Base-by-base conservation (phyloP, 2,888 invertebrate species). In the Lacanobia wlatinum region DNA sequence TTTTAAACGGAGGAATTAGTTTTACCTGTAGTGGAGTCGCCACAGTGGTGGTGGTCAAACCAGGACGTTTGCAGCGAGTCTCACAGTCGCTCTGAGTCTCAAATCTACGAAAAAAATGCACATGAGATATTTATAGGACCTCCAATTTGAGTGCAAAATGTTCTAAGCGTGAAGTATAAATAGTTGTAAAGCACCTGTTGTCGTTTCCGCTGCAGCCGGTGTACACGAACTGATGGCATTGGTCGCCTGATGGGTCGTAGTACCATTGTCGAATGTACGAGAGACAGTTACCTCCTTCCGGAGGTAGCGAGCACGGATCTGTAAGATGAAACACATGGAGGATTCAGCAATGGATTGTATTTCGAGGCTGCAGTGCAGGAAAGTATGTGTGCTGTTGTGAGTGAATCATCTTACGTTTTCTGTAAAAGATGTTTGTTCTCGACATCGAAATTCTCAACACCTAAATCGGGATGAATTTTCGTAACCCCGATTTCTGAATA, bases 131-230 rank as follows among this genome's bases (percentile, higher is more conserved):
- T 12, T 66, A n/a, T 12, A 0, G 1, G 16, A 14, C 8, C 12
- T 6, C 4, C 50, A 3, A 12, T 50, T 23, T 40, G 0, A 12
- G 2, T 38, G 18, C 48, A 48, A 12, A 34, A 16, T 18, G 9
- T 38, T 6, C 7, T 18, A 48, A 18, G 3, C 1, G 34, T n/a
- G 34, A 58, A 40, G 40, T 40, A 40, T 40, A 10, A n/a, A 40
- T 40, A 40, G 9, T 40, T 40, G 12, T 38, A 8, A 58, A 88
- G 93, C 98, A 99, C 94, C 98, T 98, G 93, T 99, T 99, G 2
- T 97, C 97, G 90, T 99, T 99, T 43, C 99, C 99, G 43, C 97
- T 98, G 90, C 99, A 99, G 63, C 99, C 99, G 52, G 99, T 98
- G 91, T 98, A 99, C 86, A 98, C 97, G 94, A 99, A 99, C 88